Conservation (phyloP, 2,888 invertebrate genomes). For the Gari tellinella region DNA sequence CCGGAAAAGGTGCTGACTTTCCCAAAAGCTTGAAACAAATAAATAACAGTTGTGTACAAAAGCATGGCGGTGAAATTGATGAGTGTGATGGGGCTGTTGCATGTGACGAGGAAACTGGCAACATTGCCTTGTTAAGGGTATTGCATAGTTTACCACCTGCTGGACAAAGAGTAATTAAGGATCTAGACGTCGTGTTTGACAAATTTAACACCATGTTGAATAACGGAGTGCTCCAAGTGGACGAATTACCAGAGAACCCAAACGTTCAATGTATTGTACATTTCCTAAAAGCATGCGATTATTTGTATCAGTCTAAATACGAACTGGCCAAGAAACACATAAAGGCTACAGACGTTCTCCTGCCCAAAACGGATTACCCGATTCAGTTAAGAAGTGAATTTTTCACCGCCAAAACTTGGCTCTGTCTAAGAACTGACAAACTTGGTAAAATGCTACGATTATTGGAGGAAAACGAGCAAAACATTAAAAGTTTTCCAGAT, state of each 20-base stretch:
- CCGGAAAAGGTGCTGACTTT: too few relatives aligned
- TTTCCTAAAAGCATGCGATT: conserved; percentile 15
- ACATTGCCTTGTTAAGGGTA: too few relatives aligned
- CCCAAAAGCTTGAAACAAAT: too few relatives aligned
- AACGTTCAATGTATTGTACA: conserved; percentile 7
- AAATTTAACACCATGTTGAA: conserved; percentile 13
- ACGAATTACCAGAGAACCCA: conserved; percentile 5
- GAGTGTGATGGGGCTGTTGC: too few relatives aligned
- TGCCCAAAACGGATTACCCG: not conserved
- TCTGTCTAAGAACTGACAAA: not conserved
- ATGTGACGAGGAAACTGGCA: too few relatives aligned
- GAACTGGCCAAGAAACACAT: conserved; percentile 6
- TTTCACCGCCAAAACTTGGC: conserved; percentile 14
- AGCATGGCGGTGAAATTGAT: too few relatives aligned
- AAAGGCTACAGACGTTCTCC: not conserved
- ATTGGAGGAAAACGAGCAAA: conserved; percentile 6
- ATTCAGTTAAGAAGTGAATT: conserved; percentile 11
- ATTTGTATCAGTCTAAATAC: conserved; percentile 1
- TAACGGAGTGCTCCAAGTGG: conserved; percentile 1
- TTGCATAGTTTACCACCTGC: too few relatives aligned
- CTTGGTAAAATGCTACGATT: conserved; percentile 14
- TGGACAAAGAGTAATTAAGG: not conserved
- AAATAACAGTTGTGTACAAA: too few relatives aligned
- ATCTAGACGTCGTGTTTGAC: conserved; percentile 11
- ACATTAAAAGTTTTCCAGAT: conserved; percentile 1